Conservation (phyloP, 2,888 invertebrate genomes). For the Chloroclysta siterata region DNA sequence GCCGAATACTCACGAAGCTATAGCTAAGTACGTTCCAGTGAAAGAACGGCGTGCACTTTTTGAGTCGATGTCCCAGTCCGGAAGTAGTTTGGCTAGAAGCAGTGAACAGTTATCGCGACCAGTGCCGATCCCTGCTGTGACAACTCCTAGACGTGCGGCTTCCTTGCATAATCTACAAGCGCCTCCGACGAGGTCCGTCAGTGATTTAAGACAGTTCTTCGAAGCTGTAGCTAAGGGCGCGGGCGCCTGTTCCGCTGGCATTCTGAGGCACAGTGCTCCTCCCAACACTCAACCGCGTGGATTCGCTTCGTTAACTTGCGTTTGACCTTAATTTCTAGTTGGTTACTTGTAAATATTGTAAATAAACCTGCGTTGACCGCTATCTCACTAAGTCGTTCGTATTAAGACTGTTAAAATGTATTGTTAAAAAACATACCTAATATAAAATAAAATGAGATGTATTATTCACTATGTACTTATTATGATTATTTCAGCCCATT, state of each 20-base stretch:
- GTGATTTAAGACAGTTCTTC: constrained; percentile 89
- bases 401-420: constrained; percentile 84
- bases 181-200: constrained; percentile 84
- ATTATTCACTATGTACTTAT: constrained; percentile 38
- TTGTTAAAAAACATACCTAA: constrained; percentile 80
- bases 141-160: constrained; percentile 85
- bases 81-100: constrained; percentile 86
- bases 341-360: constrained; percentile 72
- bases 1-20: constrained; percentile 75
- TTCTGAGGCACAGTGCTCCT: constrained; percentile 70
- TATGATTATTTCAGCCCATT: constrained; percentile 29
- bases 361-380: constrained; percentile 75
- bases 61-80: constrained; percentile 87
- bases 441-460: constrained; percentile 73
- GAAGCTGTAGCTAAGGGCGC: constrained; percentile 84
- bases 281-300: constrained; percentile 68
- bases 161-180: constrained; percentile 87
- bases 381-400: constrained; percentile 80
- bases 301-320: constrained; percentile 75
- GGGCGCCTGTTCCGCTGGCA: constrained; percentile 57
- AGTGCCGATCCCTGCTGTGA: constrained; percentile 58
- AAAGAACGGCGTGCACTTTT: constrained; percentile 89
- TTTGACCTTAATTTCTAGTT: constrained; percentile 52
- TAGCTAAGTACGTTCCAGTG: constrained; percentile 88
- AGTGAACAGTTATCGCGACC: constrained; percentile 85